A percentile compares a stretch with the other conserved stretches of the same genome.
phyloP scores from a whole-genome alignment of 2,113 vertebrate species.

The Rutilus rutilus region DNA sequence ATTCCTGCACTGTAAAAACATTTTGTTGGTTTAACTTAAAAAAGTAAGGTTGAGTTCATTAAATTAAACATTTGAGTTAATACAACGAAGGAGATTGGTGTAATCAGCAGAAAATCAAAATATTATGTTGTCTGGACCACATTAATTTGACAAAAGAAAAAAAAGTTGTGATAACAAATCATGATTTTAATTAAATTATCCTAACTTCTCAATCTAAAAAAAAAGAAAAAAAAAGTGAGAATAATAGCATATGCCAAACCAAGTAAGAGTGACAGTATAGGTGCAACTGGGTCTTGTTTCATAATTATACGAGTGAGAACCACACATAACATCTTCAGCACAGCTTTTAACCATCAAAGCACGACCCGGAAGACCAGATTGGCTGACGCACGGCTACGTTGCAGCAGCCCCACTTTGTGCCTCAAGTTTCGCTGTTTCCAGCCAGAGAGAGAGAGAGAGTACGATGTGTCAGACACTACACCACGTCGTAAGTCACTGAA shows the following conservation, averaged over 20 bases:
- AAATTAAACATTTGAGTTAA: no score
- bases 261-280: no score
- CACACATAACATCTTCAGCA: conserved; percentile 30
- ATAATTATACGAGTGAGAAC: conserved; percentile 38
- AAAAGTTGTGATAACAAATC: no score
- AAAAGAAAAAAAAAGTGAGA: no score
- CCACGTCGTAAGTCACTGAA: conserved; percentile 29
- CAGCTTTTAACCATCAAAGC: conserved; percentile 39
- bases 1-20: neutral
- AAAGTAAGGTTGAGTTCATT: no score
- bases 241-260: no score
- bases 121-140: no score
- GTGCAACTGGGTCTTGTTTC: conserved; percentile 28
- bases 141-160: no score
- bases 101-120: no score
- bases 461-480: conserved; percentile 32
- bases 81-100: no score
- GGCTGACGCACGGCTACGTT: conserved; percentile 73
- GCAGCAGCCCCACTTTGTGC: conserved; percentile 56
- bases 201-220: neutral
- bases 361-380: conserved; percentile 67
- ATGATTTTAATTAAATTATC: neutral
- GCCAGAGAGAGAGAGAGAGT: neutral
- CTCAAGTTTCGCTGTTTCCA: conserved; percentile 62
- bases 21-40: no score